Evolutionary conservation across 2,888 invertebrate genomes (phyloP).

Genomic region (Dioctria rufipes): DNA sequence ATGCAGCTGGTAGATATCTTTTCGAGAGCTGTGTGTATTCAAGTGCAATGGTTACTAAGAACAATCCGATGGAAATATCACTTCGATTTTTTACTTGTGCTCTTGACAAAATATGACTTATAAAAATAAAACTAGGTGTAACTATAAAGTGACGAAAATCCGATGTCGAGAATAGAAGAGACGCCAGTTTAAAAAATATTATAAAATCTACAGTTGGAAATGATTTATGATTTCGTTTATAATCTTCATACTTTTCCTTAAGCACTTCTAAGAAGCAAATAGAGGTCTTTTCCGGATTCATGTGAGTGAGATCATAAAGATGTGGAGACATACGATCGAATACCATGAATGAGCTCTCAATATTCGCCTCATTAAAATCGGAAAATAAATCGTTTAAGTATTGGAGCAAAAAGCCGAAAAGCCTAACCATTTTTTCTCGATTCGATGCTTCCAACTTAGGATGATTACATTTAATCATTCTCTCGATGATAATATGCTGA

Average conservation of each 20-base stretch:
- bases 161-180: constrained; percentile 88
- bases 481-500: constrained; percentile 81
- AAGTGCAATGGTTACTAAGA: constrained; percentile 80
- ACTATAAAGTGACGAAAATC: constrained; percentile 91
- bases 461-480: constrained; percentile 91
- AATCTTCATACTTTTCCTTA: constrained; percentile 80
- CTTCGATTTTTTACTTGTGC: constrained; percentile 77
- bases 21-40: constrained; percentile 88
- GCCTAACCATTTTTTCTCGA: constrained; percentile 80
- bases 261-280: constrained; percentile 79
- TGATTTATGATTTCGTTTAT: constrained; percentile 74
- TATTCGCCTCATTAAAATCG: constrained; percentile 67
- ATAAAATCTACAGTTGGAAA: constrained; percentile 81
- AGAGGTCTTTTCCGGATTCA: constrained; percentile 79
- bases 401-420: constrained; percentile 85
- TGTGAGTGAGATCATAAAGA: constrained; percentile 80
- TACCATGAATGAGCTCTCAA: constrained; percentile 75
- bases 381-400: constrained; percentile 80
- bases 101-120: constrained; percentile 82
- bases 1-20: constrained; percentile 83
- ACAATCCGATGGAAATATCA: constrained; percentile 85
- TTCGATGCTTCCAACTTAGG: constrained; percentile 85
- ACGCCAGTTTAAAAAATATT: constrained; percentile 84
- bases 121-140: constrained; percentile 88
- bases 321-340: constrained; percentile 75